Evolutionary conservation across 2,797 vertebrate genomes (phyloP).

Genomic region (Hirundo rustica): DNA sequence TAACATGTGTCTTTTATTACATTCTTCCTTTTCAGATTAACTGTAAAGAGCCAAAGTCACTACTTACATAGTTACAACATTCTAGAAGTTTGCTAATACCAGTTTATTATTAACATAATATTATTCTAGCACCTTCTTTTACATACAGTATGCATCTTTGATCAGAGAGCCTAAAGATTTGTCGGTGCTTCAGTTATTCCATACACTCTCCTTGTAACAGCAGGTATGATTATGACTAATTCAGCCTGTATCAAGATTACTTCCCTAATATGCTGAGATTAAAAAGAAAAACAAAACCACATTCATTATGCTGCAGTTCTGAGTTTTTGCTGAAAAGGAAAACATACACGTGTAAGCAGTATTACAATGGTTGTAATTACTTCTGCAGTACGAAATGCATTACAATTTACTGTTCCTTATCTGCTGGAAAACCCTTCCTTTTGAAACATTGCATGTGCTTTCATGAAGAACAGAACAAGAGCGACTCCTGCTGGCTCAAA

Average conservation of each 20-base stretch:
- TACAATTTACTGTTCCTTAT: slow-evolving; percentile 4
- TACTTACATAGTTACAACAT: not conserved
- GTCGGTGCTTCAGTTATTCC: not conserved
- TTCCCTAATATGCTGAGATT: slow-evolving; percentile 47
- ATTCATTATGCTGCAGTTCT: slow-evolving; percentile 17
- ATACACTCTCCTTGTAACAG: not conserved
- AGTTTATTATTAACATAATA: not conserved
- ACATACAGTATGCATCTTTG: not conserved
- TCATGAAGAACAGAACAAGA: slow-evolving; percentile 43
- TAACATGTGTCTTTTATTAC: not conserved
- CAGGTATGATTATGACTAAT: slow-evolving; percentile 40
- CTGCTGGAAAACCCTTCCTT: not conserved
- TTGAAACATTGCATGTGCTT: not conserved
- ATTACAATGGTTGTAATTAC: slow-evolving; percentile 41
- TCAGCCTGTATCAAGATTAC: slow-evolving; percentile 7
- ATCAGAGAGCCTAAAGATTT: slow-evolving; percentile 2
- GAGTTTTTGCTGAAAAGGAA: slow-evolving; percentile 48
- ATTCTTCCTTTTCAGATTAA: not conserved
- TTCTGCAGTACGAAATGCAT: slow-evolving; percentile 38
- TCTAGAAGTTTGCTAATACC: not conserved
- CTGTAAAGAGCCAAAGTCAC: not conserved
- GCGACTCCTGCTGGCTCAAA: slow-evolving; percentile 59
- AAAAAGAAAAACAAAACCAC: slow-evolving; percentile 15
- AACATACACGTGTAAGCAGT: slow-evolving; percentile 2
- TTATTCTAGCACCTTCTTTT: not conserved